Base-by-base conservation (phyloP, 1,140 invertebrate species). In the Pseudomyrmex gracilis region DNA sequence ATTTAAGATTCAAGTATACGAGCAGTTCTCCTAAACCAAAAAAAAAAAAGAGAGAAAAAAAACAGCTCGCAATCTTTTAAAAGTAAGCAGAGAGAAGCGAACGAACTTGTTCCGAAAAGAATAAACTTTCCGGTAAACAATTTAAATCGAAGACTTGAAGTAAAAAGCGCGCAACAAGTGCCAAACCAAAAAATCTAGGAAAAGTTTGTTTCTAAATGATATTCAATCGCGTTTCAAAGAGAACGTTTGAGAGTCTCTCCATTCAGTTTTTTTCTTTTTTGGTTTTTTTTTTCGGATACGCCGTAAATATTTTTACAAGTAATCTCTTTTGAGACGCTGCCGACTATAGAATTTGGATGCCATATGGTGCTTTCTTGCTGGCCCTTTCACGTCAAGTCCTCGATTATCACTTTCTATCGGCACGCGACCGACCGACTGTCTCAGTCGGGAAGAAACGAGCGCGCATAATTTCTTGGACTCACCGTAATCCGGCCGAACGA, bases 401-500 rank as follows among this genome's bases (percentile, higher is more conserved):
- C 2, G 17, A 73, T 47, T 34, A 43, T 73, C 43, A 24, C 22
- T 74, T 66, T 49, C n/a, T 13, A 51, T 17, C 10, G 22, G 61
- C 58, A 63, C n/a, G 10, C 60, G n/a, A 43, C 10, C 47, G 24
- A 51, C 2, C n/a, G 24, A 67, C 17, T 64, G 9, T 17, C n/a
- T 58, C 55, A 49, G 45, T n/a, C 58, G 22, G 1, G 2, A 17
- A 55, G 1, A 4, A 73, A 20, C 34, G 34, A 47, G 17, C 47
- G 15, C 1, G 49, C 24, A 57, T 63, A 47, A 73, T 45, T 73
- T 73, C n/a, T 63, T 20, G 20, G 47, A 94, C 95, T 96, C 92
- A 96, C 95, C 95, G 93, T 95, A 96, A 92, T 95, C 95, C 90
- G 95, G 95, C 91, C 95, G 95, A 93, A 95, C 93, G 85, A 96